phyloP scores from a whole-genome alignment of 2,113 vertebrate genomes.

The Neotragus pygmaeus region DNA sequence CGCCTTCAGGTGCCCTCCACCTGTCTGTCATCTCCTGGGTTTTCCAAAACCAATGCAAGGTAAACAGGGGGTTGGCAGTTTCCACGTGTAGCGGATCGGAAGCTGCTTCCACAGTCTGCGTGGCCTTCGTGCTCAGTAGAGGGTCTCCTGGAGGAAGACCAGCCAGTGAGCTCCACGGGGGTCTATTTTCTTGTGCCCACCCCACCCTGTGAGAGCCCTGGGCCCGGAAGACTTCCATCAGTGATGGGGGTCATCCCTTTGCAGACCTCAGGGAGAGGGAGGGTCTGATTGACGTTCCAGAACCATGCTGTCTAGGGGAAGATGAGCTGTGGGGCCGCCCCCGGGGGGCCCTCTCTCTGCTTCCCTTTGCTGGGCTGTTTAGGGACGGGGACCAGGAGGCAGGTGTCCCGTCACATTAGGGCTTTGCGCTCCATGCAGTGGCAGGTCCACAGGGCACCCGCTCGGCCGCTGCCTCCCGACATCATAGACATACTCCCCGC shows the following conservation, averaged over 20 bases:
- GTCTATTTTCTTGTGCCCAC: background rate
- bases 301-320: background rate
- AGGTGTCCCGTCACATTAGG: background rate
- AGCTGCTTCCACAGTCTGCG: background rate
- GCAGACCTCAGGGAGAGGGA: background rate
- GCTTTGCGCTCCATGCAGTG: background rate
- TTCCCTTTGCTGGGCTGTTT: background rate
- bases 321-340: background rate
- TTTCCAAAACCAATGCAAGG: conserved; percentile 48
- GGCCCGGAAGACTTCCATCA: background rate
- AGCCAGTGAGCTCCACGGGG: background rate
- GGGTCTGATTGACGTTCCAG: background rate
- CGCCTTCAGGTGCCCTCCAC: conserved; percentile 2
- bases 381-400: background rate
- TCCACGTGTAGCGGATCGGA: conserved; percentile 15
- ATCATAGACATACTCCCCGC: background rate
- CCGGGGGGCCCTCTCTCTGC: background rate
- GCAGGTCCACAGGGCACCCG: background rate
- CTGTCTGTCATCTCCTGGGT: conserved; percentile 35
- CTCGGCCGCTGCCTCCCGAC: background rate
- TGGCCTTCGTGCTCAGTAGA: background rate
- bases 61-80: conserved; percentile 48
- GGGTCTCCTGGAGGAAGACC: background rate
- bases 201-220: background rate
- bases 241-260: background rate